Evolutionary conservation across 2,888 invertebrate species (phyloP), one percentile per base, ranked within the genome.

Genomic region (Adelphocoris suturalis): DNA sequence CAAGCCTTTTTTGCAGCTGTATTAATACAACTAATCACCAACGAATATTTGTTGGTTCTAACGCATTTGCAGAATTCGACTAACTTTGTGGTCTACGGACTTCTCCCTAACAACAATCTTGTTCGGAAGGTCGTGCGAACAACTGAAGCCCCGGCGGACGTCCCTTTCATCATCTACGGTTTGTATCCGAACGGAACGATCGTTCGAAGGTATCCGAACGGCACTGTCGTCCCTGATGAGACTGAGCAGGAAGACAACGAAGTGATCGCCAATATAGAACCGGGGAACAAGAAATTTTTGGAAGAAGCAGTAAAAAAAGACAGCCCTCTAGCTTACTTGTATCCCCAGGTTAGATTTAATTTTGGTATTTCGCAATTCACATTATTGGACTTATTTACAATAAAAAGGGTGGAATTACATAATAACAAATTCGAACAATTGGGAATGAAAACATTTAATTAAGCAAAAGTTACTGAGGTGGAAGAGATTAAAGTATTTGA

Each of bases 161-260:
- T 96, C 92, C 96, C 96, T 92, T 96, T 95, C 93, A 95, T 96
- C 92, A 95, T 96, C 93, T 96, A 96, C 92, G 96, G 96, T 93
- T 95, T 96, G 92, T 96, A 95, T 93, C 96, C 96, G 92, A 96
- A 96, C 94, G 96, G 96, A 94, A 96, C 96, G 93, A 94, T 96
- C 93, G 96, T 97, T 93, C 95, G 96, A 94, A 96, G 96, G 94
- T 97, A 96, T 93, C 96, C 96, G 92, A 97, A 97, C 93, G 97
- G 97, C 93, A 96, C 96, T 93, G 94, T 96, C 93, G 95, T 96
- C 93, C 96, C 96, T 93, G 96, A 96, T 37, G 92, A 91, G 78
- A 87, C 89, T 14, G 84, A 90, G 23, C 88, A 90, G 52, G 91
- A 91, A 19, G 91, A 91, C 52, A 92, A 92, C 89, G 91, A 92